Percentiles rank a stretch among this genome's conserved stretches.
Evolutionary conservation across 1,140 invertebrate species (phyloP).

Genomic region (Vanessa atalanta): DNA sequence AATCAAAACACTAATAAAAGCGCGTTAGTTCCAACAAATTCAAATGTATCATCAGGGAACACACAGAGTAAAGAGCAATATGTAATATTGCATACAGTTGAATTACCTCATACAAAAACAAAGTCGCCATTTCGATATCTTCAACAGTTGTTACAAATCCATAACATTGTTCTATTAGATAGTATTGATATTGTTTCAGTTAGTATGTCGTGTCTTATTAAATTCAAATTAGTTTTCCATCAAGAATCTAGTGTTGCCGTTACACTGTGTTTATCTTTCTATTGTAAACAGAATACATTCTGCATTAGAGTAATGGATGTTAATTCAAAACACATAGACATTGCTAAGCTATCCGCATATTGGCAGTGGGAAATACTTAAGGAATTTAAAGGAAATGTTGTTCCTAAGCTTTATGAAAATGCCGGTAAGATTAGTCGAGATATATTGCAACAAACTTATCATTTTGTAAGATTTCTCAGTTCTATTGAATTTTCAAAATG

Average conservation of each 20-base stretch:
- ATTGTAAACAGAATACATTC: conserved; percentile 47
- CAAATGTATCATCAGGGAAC: background rate
- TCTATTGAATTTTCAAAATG: conserved; percentile 47
- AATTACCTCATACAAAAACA: conserved; percentile 63
- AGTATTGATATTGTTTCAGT: conserved; percentile 22
- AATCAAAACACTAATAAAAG: background rate
- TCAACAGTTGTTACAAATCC: conserved; percentile 53
- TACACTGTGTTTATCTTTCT: conserved; percentile 52
- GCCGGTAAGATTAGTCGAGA: conserved; percentile 49
- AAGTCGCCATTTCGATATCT: conserved; percentile 61
- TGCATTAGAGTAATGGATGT: conserved; percentile 56
- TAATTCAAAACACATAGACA: conserved; percentile 44
- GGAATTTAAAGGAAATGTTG: conserved; percentile 53
- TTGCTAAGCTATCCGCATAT: conserved; percentile 53
- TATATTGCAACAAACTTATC: conserved; percentile 41
- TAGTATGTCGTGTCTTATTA: conserved; percentile 54
- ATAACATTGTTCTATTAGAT: conserved; percentile 55
- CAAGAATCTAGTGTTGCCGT: conserved; percentile 51
- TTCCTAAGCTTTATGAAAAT: conserved; percentile 49
- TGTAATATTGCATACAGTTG: conserved; percentile 56
- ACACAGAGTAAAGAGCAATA: conserved; percentile 29
- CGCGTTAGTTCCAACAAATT: background rate
- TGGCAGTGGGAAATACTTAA: conserved; percentile 75
- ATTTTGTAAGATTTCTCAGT: conserved; percentile 56
- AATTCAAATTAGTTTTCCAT: conserved; percentile 61